phyloP scores from a whole-genome alignment of 1,140 invertebrate genomes.

The Campoletis sonorensis region DNA sequence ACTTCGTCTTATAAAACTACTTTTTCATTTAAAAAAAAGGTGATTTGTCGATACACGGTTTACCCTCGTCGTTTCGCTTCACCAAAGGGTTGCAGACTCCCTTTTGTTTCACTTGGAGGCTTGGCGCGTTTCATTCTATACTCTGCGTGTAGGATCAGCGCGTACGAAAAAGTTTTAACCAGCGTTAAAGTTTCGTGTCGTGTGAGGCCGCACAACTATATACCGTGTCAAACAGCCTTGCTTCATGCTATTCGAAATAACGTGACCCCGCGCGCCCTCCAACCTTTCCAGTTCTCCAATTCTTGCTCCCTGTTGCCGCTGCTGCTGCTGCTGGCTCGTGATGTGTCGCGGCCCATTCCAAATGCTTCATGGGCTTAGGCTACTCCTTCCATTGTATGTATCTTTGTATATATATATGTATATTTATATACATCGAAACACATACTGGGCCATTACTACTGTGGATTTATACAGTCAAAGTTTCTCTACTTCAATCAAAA shows the following conservation, averaged over 20 bases:
- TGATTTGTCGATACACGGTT: background rate
- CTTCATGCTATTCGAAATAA: background rate
- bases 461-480: too few relatives aligned
- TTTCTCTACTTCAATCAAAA: too few relatives aligned
- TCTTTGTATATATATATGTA: too few relatives aligned
- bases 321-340: too few relatives aligned
- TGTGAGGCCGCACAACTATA: background rate
- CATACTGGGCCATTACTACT: too few relatives aligned
- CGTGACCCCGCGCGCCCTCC: constrained; percentile 6
- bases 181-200: background rate
- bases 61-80: background rate
- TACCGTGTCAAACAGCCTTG: background rate
- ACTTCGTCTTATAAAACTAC: background rate
- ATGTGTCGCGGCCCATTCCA: background rate
- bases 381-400: too few relatives aligned
- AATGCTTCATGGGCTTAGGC: background rate
- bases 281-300: constrained; percentile 16
- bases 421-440: background rate
- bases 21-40: background rate
- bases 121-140: background rate
- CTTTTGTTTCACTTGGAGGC: background rate
- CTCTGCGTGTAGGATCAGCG: background rate
- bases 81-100: constrained; percentile 3
- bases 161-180: background rate
- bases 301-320: constrained; percentile 25